phyloP scores from a whole-genome alignment of 2,113 vertebrate genomes.

The Sceloporus undulatus region DNA sequence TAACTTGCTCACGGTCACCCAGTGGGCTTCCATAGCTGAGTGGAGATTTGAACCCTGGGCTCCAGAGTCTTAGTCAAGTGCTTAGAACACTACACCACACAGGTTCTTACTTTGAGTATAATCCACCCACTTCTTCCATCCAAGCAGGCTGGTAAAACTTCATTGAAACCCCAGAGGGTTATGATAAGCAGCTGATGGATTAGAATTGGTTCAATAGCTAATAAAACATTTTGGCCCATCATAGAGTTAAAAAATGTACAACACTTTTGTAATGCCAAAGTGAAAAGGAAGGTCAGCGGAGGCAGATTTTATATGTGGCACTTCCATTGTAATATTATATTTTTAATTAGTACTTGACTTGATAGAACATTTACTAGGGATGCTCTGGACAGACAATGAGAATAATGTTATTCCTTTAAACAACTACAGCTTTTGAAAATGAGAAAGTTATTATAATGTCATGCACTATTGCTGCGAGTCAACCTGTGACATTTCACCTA shows the following conservation, averaged over 20 bases:
- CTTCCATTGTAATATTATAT: not conserved
- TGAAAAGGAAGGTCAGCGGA: not conserved
- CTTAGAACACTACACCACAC: too few relatives aligned
- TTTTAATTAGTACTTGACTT: slow-evolving; percentile 31
- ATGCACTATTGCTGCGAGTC: not conserved
- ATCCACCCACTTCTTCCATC: too few relatives aligned
- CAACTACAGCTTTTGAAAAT: not conserved
- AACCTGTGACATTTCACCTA: not conserved
- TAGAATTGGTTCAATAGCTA: not conserved
- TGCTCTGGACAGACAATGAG: not conserved
- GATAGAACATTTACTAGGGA: not conserved
- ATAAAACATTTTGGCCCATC: not conserved
- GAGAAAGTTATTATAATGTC: not conserved
- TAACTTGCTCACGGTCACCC: too few relatives aligned
- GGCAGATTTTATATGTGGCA: accelerated
- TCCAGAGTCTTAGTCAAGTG: too few relatives aligned
- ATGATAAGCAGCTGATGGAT: not conserved
- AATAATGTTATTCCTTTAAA: not conserved
- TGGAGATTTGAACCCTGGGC: too few relatives aligned
- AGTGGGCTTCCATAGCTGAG: too few relatives aligned
- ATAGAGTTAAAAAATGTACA: not conserved
- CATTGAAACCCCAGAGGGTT: not conserved
- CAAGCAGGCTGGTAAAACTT: not conserved
- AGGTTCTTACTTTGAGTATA: too few relatives aligned
- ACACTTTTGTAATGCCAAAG: not conserved